A percentile compares a stretch with the other conserved stretches of the same genome.
Conservation (phyloP, 2,888 invertebrate genomes). For the Periphyllus acericola region DNA sequence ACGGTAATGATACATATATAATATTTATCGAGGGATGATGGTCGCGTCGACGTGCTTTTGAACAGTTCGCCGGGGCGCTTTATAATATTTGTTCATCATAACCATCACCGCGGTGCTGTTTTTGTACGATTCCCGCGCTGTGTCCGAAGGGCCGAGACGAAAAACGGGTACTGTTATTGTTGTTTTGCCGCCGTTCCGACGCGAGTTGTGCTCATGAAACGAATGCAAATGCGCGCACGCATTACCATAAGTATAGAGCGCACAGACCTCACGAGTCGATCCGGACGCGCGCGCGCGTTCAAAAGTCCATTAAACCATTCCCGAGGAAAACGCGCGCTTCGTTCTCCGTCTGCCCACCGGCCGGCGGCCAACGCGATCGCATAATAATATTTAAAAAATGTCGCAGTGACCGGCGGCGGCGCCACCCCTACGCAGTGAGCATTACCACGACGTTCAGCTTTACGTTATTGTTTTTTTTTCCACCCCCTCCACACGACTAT, state of each 20-base stretch:
- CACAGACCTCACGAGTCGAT: not conserved
- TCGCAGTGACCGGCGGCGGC: too few species aligned
- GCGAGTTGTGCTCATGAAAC: too few species aligned
- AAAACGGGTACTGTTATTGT: not conserved
- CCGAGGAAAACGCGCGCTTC: not conserved
- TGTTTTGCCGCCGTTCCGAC: not conserved
- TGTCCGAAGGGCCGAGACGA: not conserved
- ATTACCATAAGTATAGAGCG: too few species aligned
- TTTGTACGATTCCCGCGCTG: not conserved
- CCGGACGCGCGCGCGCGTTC: slow-evolving; percentile 12
- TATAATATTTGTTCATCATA: not conserved
- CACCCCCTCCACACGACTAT: too few species aligned
- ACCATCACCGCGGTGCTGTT: not conserved
- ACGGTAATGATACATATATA: not conserved
- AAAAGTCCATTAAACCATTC: slow-evolving; percentile 42
- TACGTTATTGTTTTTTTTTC: too few species aligned
- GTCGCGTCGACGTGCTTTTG: not conserved
- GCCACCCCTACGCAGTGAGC: too few species aligned
- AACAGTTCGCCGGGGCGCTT: not conserved
- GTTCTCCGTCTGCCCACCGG: too few species aligned
- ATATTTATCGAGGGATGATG: not conserved
- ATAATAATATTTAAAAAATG: too few species aligned
- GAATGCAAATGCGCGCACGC: too few species aligned
- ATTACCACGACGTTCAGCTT: too few species aligned
- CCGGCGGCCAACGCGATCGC: too few species aligned